Base-by-base conservation (phyloP, 2,113 vertebrate genomes). In the Murina feae region DNA sequence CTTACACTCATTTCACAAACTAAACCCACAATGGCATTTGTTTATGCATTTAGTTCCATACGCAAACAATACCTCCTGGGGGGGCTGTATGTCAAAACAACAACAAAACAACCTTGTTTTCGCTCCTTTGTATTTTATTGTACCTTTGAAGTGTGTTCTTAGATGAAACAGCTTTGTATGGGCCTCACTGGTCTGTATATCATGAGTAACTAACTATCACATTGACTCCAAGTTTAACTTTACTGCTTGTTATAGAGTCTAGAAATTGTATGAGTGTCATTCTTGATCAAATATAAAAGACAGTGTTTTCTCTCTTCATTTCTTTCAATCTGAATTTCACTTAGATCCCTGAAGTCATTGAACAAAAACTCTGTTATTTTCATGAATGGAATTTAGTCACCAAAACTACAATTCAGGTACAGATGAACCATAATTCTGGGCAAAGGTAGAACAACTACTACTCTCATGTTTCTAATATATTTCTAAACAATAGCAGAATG, bases 81-180 rank as follows among this genome's bases (percentile, higher is more conserved):
- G 92, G 68, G 72, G 14, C 86, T 96, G 1, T 65, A 47, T 92
- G 95, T 95, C 88, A 90, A 96, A 96, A 95, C 78, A 95, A 37
- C 79, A 81, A 42, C 55, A 60, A 81, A 81, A 74, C 86, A 91
- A 95, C 80, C 60, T 87, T 88, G 10, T 32, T 89, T 74, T 60
- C 66, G 65, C 35, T 91, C 16, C 55, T 81, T 93, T 92, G 63
- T 66, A 68, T 86, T 91, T 83, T 53, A 44, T 37, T 79, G n/a
- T 55, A 51, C 88, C 93, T 89, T 95, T 88, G 55, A 94, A 95
- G 65, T 91, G 2, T 58, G 11, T 86, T 75, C 71, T 89, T 86
- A 71, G 35, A 32, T 65, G 21, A 68, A 93, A 69, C 30, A 65
- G 68, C 47, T 86, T 82, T 68, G 75, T 60, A 3, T 47, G 82